Conservation (phyloP, 2,113 vertebrate species). For the Calidris pugnax region DNA sequence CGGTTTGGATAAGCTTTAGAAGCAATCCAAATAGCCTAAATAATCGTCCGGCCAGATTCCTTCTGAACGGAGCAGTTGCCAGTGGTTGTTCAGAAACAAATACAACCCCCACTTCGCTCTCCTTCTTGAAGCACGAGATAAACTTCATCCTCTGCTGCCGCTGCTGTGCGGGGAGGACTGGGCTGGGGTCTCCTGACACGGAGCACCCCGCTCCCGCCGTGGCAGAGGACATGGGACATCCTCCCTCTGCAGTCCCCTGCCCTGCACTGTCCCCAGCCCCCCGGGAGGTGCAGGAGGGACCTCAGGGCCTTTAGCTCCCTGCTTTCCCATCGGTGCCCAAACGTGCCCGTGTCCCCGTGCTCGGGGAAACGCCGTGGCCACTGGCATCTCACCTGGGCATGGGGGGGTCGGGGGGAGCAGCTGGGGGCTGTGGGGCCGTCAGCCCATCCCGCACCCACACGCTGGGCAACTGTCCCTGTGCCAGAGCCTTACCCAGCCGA, state of each 20-base stretch:
- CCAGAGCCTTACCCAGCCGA: rapidly evolving
- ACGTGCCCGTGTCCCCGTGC: rapidly evolving
- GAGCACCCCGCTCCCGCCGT: rapidly evolving
- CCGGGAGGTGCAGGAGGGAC: rapidly evolving
- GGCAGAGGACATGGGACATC: background rate
- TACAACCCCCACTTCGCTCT: background rate
- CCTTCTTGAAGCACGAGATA: background rate
- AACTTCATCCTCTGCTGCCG: background rate
- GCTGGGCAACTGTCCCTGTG: background rate
- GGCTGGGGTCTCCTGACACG: rapidly evolving
- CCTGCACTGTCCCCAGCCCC: rapidly evolving
- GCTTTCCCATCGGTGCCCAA: rapidly evolving
- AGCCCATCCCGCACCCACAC: rapidly evolving
- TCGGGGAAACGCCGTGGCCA: rapidly evolving
- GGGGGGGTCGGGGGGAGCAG: background rate
- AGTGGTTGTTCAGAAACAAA: conserved; percentile 12
- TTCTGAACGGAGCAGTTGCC: background rate
- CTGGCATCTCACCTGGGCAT: rapidly evolving
- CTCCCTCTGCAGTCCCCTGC: rapidly evolving
- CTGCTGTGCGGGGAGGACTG: background rate
- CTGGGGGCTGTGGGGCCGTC: rapidly evolving
- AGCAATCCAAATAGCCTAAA: background rate
- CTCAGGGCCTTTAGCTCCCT: rapidly evolving
- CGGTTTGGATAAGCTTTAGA: background rate
- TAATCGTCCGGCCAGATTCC: background rate